Percentiles rank a stretch among this genome's conserved stretches.
Conservation (phyloP, 2,113 vertebrate species). For the Sinocyclocheilus rhinocerous region DNA sequence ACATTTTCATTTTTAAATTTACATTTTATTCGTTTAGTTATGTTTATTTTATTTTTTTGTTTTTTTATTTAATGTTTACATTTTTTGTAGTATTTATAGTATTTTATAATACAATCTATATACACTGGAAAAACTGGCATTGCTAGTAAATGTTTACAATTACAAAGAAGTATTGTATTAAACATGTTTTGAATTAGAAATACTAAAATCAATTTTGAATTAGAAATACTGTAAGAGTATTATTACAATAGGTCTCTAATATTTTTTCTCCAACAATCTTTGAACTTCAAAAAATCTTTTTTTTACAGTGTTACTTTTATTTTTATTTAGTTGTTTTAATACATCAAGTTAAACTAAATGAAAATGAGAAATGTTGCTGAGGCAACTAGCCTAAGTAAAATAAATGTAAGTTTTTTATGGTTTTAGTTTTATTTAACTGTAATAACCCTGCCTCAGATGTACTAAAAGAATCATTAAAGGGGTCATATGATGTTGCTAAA, state of each 20-base stretch:
- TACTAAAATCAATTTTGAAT: no score
- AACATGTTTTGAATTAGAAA: no score
- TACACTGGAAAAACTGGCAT: no score
- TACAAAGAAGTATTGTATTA: no score
- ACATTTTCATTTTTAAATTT: background rate
- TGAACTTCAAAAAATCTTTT: background rate
- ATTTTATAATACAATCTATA: no score
- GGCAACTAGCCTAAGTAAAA: no score
- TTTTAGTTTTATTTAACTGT: background rate
- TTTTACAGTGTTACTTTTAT: background rate
- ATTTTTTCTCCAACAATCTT: background rate
- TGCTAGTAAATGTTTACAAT: no score
- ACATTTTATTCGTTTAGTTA: background rate
- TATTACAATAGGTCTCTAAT: no score
- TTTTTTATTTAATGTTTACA: background rate
- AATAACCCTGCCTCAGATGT: background rate
- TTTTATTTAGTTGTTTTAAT: background rate
- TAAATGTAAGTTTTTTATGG: background rate
- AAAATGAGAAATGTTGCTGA: background rate
- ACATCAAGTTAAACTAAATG: background rate
- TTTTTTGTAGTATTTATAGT: background rate
- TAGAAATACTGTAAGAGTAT: no score
- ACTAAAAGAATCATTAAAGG: background rate
- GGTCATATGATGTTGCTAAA: no score
- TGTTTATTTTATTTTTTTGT: background rate